Evolutionary conservation across 1,140 invertebrate species (phyloP), one percentile per base, ranked within the genome.

Genomic region (Listronotus oregonensis): DNA sequence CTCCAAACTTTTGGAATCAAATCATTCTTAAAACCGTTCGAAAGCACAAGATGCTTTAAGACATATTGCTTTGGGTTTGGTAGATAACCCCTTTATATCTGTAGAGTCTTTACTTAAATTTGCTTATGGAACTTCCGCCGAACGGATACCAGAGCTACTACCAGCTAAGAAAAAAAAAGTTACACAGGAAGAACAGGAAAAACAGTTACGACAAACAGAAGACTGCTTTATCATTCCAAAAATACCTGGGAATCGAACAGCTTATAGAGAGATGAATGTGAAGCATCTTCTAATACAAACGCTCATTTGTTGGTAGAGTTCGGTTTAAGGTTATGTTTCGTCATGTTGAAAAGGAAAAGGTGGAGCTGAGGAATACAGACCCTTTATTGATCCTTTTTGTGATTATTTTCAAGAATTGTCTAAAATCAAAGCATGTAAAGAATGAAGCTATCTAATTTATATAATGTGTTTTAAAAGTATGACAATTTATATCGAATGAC

Each of bases 261-360:
- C 89, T 27, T 80, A 84, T 37, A 78, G 82, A 69, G 85, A 82
- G 63, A 82, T 79, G 64, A 75, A 80, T 17, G 85, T 89, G 0
- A 89, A 75, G 85, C 79, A 1, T 87, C 87, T 6, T 81, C 85
- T 6, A 88, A 90, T 74, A 90, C 93, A 0, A 98, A 98, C 78
- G 86, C 87, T 0, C 93, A 97, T 78, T 82, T 98, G 1, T 79
- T 99, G 8, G 86, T 95, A 0, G 95, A 97, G 80, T 98, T 98
- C 80, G 94, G 93, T 49, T 80, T 98, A 32, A 87, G 89, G 79
- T 79, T 96, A 6, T 84, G 93, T 12, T 85, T 90, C 67, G 85
- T 89, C 66, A 83, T 91, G 18, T 80, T 95, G 18, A 93, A 93
- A 80, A 83, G 86, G 42, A 89, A 95, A 70, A 89, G 89, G 77